These are phyloP conservation scores for Drosophila kepulauana DNA, from an alignment of 1,140 invertebrate genomes.

Conservation along the genomic window DNA sequence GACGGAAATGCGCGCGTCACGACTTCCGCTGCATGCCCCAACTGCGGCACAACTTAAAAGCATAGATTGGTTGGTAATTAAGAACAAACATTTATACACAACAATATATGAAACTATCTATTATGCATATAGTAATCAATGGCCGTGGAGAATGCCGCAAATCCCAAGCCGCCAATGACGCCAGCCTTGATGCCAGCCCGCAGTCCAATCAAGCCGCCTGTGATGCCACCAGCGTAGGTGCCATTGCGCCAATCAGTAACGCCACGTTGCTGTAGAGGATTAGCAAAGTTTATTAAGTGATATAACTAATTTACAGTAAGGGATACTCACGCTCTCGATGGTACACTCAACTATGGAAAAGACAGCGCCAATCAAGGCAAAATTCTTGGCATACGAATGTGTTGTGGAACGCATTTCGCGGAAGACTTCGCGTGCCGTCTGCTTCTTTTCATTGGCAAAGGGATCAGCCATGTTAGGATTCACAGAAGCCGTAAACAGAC, in stretches of 20 bases:
- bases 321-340: constrained; percentile 91
- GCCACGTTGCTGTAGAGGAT: constrained; percentile 90
- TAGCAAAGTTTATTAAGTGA: neutral
- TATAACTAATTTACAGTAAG: neutral
- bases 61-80: constrained; percentile 41
- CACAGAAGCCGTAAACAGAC: constrained; percentile 97
- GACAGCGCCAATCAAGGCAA: constrained; percentile 96
- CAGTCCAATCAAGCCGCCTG: constrained; percentile 97
- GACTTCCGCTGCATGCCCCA: constrained; percentile 37
- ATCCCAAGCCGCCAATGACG: constrained; percentile 95
- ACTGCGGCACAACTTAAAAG: constrained; percentile 43
- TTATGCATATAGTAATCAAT: constrained; percentile 97
- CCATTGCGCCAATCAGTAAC: constrained; percentile 99
- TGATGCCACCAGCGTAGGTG: constrained; percentile 96
- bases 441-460: constrained; percentile 90
- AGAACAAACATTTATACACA: constrained; percentile 67
- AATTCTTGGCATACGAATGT: constrained; percentile 98
- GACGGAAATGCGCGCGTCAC: constrained; percentile 48
- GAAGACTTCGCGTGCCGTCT: constrained; percentile 93
- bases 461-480: constrained; percentile 93
- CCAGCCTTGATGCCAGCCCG: constrained; percentile 97
- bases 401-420: constrained; percentile 96
- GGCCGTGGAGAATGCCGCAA: constrained; percentile 97
- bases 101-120: constrained; percentile 63
- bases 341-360: constrained; percentile 97